Evolutionary conservation across 2,797 vertebrate species (phyloP).

Genomic region (Microctenopoma steveboyesi): DNA sequence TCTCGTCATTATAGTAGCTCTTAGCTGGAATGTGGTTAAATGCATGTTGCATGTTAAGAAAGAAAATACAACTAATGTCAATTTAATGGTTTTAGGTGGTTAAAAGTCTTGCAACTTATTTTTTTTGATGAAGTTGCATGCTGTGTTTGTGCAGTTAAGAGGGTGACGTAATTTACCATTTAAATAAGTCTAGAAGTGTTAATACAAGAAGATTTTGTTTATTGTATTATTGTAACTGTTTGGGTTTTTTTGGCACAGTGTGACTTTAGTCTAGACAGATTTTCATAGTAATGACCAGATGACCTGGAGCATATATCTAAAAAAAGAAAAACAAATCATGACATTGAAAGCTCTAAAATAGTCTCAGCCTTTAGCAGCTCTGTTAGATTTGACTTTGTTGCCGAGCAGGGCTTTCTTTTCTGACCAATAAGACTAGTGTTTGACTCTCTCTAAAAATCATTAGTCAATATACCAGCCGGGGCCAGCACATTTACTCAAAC

Average conservation of each 20-base stretch:
- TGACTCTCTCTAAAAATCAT: neutral
- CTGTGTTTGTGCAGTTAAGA: neutral
- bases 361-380: slow-evolving; percentile 28
- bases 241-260: slow-evolving; percentile 1
- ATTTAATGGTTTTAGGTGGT: neutral
- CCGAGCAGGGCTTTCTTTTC: slow-evolving; percentile 18
- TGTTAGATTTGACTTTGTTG: slow-evolving; percentile 43
- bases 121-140: neutral
- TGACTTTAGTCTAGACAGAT: slow-evolving; percentile 13
- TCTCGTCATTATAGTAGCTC: slow-evolving; percentile 13
- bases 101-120: neutral
- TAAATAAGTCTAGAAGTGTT: slow-evolving; percentile 32
- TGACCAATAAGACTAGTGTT: neutral
- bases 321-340: slow-evolving; percentile 16
- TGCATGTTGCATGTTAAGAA: slow-evolving; percentile 12
- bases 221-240: neutral
- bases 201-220: slow-evolving; percentile 23
- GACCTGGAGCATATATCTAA: slow-evolving; percentile 13
- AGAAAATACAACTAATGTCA: neutral
- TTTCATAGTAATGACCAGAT: slow-evolving; percentile 22
- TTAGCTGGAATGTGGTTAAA: slow-evolving; percentile 5
- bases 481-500: neutral
- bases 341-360: slow-evolving; percentile 38
- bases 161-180: slow-evolving; percentile 21
- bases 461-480: neutral